Percentiles rank a stretch among this genome's conserved stretches.
These are phyloP conservation scores for Notamacropus eugenii DNA, from an alignment of 2,797 vertebrate genomes.

Conservation along the genomic window DNA sequence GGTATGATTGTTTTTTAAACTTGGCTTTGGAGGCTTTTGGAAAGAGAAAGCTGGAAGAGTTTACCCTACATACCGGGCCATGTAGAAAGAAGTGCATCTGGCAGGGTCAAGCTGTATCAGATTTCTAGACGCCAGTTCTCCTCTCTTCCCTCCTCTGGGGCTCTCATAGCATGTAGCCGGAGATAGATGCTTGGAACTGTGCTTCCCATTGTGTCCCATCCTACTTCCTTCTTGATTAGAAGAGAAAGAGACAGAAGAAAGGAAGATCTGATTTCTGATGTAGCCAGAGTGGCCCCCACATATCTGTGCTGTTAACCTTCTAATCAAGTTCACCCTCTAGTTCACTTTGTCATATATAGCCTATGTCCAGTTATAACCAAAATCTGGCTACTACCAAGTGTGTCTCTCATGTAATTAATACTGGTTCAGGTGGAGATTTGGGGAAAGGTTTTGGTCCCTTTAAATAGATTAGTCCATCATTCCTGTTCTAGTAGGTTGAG, in stretches of 20 bases:
- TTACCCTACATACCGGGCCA: background rate
- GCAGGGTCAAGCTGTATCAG: background rate
- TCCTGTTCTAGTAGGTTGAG: background rate
- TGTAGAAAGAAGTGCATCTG: background rate
- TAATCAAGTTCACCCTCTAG: background rate
- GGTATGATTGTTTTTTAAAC: background rate
- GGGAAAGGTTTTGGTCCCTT: background rate
- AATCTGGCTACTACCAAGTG: background rate
- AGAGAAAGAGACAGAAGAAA: background rate
- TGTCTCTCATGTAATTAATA: background rate
- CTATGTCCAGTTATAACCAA: background rate
- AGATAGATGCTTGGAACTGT: background rate
- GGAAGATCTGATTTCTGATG: background rate
- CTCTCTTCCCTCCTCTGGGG: background rate
- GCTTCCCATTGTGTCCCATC: background rate
- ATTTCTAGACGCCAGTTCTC: background rate
- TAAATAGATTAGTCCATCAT: background rate
- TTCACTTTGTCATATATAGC: background rate
- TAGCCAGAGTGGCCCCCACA: background rate
- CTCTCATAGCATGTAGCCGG: background rate
- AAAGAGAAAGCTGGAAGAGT: background rate
- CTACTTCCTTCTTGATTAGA: background rate
- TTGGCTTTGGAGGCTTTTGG: background rate
- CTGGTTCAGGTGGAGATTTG: background rate
- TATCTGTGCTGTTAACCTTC: background rate